Base-by-base conservation (phyloP, 2,888 invertebrate species). In the Subacronicta megacephala region DNA sequence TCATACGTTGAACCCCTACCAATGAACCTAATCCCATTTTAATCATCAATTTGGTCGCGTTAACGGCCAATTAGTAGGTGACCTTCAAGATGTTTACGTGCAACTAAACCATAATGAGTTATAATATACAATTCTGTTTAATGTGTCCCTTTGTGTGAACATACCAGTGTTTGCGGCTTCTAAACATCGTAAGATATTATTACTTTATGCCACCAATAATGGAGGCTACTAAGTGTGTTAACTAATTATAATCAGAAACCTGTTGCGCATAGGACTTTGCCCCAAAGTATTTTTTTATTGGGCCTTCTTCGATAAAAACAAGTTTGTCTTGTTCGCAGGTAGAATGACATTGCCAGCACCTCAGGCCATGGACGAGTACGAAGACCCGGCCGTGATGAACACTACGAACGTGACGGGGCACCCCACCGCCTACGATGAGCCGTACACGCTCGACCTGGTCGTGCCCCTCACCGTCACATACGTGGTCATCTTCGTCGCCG, bases 381-480 rank as follows among this genome's bases (percentile, higher is more conserved):
- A 83, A 43, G 84, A 85, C 17, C 50, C 79, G 33, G 69, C 77
- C 50, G 61, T 80, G 18, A 62, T 83, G 42, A 92, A 93, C 50
- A 69, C 70, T 40, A 89, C 87, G n/a, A 92, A 92, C 57, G 72
- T 77, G 41, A 85, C 89, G 2, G 65, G 61, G 1, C 67, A 78
- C n/a, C 69, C 77, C 0, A 76, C 79, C 2, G 72, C 77, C 4
- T 85, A 82, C 67, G 77, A 83, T 4, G 92, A 92, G 41, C 82
- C 95, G 0, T 95, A 96, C 64, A 92, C 96, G 0, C 84, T 96
- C n/a, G 95, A 95, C 78, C 85, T 96, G 23, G 93, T 96, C 10
- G 87, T 96, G 41, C 96, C 96, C 0, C 95, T 97, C 67, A 96
- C 96, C n/a, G 81, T 96, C 12, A 88, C 96, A 13, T 97, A 97